Evolutionary conservation across 2,888 invertebrate genomes (phyloP).

Genomic region (Ditula angustiorana): DNA sequence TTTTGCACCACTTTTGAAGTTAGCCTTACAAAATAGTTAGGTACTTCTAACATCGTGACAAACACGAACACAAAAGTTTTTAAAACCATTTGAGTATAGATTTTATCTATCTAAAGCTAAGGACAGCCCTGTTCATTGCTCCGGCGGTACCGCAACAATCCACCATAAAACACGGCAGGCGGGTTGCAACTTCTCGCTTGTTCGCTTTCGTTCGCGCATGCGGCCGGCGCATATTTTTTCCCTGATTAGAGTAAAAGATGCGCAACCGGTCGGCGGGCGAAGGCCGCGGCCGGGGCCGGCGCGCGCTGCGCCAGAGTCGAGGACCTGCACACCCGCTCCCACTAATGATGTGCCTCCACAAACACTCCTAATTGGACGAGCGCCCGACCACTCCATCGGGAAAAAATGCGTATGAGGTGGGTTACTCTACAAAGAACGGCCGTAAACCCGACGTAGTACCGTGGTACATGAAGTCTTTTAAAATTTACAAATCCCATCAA

Average conservation of each 20-base stretch:
- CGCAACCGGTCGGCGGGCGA: conserved; percentile 80
- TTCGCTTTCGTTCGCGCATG: conserved; percentile 79
- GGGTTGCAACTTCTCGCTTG: conserved; percentile 70
- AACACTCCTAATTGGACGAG: conserved; percentile 81
- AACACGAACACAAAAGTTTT: too few species aligned
- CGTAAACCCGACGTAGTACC: conserved; percentile 51
- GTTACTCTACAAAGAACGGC: conserved; percentile 57
- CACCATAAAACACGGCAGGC: conserved; percentile 75
- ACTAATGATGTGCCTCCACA: conserved; percentile 80
- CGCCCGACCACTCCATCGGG: conserved; percentile 65
- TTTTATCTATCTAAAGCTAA: neutral
- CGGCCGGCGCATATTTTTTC: conserved; percentile 72
- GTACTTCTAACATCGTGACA: too few species aligned
- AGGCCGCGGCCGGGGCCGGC: conserved; percentile 76
- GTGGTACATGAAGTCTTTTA: conserved; percentile 55
- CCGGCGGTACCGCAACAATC: conserved; percentile 72
- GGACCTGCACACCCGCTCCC: conserved; percentile 58
- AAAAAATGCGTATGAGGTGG: conserved; percentile 69
- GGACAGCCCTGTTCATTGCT: conserved; percentile 47
- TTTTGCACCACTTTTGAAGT: too few species aligned
- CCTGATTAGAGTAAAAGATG: conserved; percentile 83
- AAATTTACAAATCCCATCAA: conserved; percentile 62
- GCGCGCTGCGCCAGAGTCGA: conserved; percentile 52
- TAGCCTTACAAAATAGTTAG: too few species aligned
- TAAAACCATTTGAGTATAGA: neutral